Base-by-base conservation (phyloP, 2,888 invertebrate species). In the Ametastegia equiseti region DNA sequence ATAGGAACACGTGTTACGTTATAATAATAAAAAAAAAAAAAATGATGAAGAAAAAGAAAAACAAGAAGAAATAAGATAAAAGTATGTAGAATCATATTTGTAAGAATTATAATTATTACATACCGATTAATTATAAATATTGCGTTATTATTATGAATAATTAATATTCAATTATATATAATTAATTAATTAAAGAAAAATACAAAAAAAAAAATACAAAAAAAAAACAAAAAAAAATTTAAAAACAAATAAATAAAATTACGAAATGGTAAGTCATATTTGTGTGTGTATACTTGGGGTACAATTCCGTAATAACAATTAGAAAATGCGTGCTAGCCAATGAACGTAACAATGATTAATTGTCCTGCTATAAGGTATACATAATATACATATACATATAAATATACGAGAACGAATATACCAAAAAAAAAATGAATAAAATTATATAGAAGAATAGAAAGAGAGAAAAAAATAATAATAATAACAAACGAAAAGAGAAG, bases 241-340 rank as follows among this genome's bases (percentile, higher is more conserved):
- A n/a, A n/a, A n/a, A n/a, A n/a, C 11, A 3, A 42, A 42, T 42
- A 42, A 23, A 54, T 19, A 23, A 19, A 23, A 23, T 23, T 23
- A 54, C 19, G 11, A 23, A 23, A 19, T 54, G 54, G 54, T 54
- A 54, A 54, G 23, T 54, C 19, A 54, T 54, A 54, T 54, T 54
- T 86, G 82, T 86, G 84, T n/a, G n/a, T 87, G 83, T 86, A 83
- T 84, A 86, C 80, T 82, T 83, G 83, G 39, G 80, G 50, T 57
- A 81, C 79, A 45, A 73, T 73, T 73, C 73, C 47, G 7, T 45
- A 77, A 77, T 57, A 36, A 77, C 36, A 73, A 30, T 77, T 77
- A 77, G 77, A 23, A 6, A 73, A 77, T 39, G 77, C 57, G 77
- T 77, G 77, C 57, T 77, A 77, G 77, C 77, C 54, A 57, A 77